Conservation (phyloP, 2,113 vertebrate genomes). For the Laterallus jamaicensis region DNA sequence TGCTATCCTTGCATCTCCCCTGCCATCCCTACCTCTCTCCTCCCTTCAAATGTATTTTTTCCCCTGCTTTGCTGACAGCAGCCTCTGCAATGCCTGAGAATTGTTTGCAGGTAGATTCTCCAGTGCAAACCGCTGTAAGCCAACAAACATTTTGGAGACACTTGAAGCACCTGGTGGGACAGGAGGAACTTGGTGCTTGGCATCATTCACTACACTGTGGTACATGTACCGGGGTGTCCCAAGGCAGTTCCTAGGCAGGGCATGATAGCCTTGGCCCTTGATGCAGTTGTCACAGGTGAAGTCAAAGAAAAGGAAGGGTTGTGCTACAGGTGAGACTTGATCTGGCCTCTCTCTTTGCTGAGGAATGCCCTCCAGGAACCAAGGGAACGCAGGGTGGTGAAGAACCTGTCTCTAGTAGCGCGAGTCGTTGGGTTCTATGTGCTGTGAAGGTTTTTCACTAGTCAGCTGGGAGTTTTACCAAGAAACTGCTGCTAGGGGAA, state of each 20-base stretch:
- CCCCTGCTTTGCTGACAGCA: neutral
- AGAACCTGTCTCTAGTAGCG: neutral
- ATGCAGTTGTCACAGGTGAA: neutral
- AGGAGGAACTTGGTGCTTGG: neutral
- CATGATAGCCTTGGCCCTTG: neutral
- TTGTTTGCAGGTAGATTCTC: neutral
- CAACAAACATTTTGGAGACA: neutral
- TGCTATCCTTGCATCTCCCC: neutral
- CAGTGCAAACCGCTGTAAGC: neutral
- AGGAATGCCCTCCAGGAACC: neutral
- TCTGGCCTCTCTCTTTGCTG: neutral
- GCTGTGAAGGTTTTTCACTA: neutral
- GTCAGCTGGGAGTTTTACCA: neutral
- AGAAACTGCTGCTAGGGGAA: neutral
- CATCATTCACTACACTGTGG: neutral
- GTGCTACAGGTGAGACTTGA: neutral
- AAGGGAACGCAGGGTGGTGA: neutral
- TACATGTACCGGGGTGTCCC: rapidly evolving
- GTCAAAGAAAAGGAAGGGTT: neutral
- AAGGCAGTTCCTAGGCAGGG: neutral
- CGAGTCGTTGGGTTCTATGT: neutral
- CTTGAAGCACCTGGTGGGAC: neutral
- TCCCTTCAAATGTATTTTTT: neutral
- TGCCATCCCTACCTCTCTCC: neutral
- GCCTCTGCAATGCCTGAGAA: neutral